Percentiles rank a stretch among this genome's conserved stretches.
Evolutionary conservation across 2,888 invertebrate genomes (phyloP).

Genomic region (Eulithis testata): DNA sequence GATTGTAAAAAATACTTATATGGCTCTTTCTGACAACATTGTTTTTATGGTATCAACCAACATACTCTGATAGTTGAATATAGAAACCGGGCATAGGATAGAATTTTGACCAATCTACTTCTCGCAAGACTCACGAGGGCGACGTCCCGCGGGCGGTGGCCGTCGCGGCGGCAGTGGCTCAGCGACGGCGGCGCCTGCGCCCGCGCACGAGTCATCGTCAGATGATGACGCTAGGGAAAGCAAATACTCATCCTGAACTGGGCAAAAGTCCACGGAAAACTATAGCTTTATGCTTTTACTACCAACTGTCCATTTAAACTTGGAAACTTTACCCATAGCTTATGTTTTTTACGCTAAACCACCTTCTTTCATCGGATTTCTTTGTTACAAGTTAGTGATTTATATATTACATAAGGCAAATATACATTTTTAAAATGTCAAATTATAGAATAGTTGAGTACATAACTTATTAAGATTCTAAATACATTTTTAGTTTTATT

Average conservation of each 20-base stretch:
- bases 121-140: constrained; percentile 61
- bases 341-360: no score
- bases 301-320: no score
- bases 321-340: no score
- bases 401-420: no score
- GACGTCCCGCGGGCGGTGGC: constrained; percentile 87
- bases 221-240: constrained; percentile 74
- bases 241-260: constrained; percentile 21
- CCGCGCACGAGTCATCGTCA: constrained; percentile 92
- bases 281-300: not conserved
- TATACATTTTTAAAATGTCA: no score
- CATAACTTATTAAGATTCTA: no score
- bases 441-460: no score
- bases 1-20: no score
- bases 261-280: not conserved
- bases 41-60: not conserved
- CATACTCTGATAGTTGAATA: not conserved
- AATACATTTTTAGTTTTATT: no score
- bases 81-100: constrained; percentile 1
- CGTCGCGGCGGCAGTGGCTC: constrained; percentile 86
- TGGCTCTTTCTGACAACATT: not conserved
- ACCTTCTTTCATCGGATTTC: no score
- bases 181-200: constrained; percentile 74
- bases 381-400: no score
- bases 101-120: constrained; percentile 13